Percentiles rank a stretch among this genome's conserved stretches.
Conservation (phyloP, 2,888 invertebrate genomes). For the Cosmia trapezina region DNA sequence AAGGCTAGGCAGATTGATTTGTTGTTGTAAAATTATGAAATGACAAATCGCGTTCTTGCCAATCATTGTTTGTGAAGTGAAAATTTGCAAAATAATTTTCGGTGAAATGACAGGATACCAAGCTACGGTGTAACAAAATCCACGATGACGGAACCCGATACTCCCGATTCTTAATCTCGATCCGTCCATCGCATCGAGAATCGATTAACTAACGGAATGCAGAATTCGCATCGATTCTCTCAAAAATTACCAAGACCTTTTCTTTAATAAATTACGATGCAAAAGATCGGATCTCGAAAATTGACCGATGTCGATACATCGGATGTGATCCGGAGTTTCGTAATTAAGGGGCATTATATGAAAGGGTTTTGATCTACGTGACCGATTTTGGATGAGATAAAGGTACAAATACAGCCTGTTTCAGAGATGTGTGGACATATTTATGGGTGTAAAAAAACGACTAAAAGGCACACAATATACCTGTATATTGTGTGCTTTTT, state of each 20-base stretch:
- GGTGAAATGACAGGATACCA: no score
- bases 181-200: conserved; percentile 73
- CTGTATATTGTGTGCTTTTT: no score
- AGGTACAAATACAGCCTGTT: conserved; percentile 2
- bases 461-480: no score
- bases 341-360: conserved; percentile 55
- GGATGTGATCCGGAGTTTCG: conserved; percentile 42
- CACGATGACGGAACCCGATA: conserved; percentile 67
- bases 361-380: conserved; percentile 46
- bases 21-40: no score
- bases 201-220: conserved; percentile 75
- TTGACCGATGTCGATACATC: conserved; percentile 59
- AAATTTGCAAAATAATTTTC: no score
- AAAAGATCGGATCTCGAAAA: conserved; percentile 68
- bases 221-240: conserved; percentile 71
- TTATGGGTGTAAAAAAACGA: no score
- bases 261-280: conserved; percentile 69
- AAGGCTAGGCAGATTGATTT: no score
- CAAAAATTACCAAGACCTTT: conserved; percentile 63
- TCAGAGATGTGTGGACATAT: no score
- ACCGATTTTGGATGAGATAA: conserved; percentile 31
- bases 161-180: conserved; percentile 75
- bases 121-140: conserved; percentile 67
- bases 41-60: no score
- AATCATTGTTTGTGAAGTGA: no score